Evolutionary conservation across 2,113 vertebrate species (phyloP), one percentile per base, ranked within the genome.

Genomic region (Typhlomys cinereus): DNA sequence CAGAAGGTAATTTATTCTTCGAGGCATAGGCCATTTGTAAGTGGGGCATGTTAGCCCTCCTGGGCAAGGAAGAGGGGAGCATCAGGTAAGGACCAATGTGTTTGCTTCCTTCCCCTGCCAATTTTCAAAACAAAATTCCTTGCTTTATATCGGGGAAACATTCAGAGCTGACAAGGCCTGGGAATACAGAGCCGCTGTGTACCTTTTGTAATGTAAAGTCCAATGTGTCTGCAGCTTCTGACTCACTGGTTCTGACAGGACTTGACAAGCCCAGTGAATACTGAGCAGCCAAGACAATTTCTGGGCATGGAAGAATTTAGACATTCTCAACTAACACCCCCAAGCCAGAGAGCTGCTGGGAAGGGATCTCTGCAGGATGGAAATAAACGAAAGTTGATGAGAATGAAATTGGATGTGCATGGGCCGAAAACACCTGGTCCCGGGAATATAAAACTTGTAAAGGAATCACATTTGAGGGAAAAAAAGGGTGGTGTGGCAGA

Each of bases 71-170:
- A 64, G 31, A 10, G 1, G 1, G 23, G 29, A 31, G n/a, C 48
- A 74, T 94, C 79, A 70, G 79, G 59, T 85, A 34, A 75, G 3
- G 52, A 12, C 17, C 39, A 54, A 10, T 17, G 12, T 83, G 14
- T 57, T 78, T 62, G 69, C 14, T 89, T 90, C 29, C 61, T 88
- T 74, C 34, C 18, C 11, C 25, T 91, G 90, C 34, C 88, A 92
- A 92, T 94, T 75, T 90, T 90, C 89, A 88, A 86, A 44, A 88
- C 46, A 89, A 62, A 94, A 90, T 85, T 70, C 31, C 62, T 66
- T n/a, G 74, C 1, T 31, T 96, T 88, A 79, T 25, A 67, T n/a
- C n/a, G n/a, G n/a, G n/a, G 66, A 89, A 89, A 86, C 17, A 67
- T 66, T 92, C 50, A 78, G 18, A 91, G 54, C 79, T 89, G 89